Conservation (phyloP, 2,888 invertebrate genomes). For the Troides oblongomaculatus region DNA sequence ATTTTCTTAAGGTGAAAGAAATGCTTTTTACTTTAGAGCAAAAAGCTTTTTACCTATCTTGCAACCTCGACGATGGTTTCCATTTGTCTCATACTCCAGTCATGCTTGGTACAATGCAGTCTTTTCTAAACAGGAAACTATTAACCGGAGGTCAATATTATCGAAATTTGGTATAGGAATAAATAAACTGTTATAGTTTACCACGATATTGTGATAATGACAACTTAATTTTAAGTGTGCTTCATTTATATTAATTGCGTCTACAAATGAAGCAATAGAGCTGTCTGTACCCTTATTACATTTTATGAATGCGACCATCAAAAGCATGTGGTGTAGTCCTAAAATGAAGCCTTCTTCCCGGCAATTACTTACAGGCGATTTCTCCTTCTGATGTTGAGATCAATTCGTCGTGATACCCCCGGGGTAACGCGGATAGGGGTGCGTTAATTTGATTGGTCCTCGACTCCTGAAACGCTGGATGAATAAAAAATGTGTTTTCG, state of each 20-base stretch:
- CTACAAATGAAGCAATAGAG: slow-evolving; percentile 22
- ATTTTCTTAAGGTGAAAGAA: too few species aligned
- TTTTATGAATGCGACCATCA: slow-evolving; percentile 16
- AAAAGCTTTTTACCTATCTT: too few species aligned
- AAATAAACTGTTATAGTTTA: not conserved
- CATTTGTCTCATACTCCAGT: too few species aligned
- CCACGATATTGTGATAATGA: not conserved
- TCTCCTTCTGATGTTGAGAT: slow-evolving; percentile 15
- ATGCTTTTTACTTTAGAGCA: too few species aligned
- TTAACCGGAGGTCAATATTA: too few species aligned
- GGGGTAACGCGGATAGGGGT: slow-evolving; percentile 16
- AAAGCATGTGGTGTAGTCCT: slow-evolving; percentile 19
- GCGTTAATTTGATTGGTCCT: slow-evolving; percentile 25
- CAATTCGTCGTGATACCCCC: slow-evolving; percentile 8
- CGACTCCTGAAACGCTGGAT: slow-evolving; percentile 17
- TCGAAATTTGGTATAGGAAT: not conserved
- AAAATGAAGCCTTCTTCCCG: slow-evolving; percentile 12
- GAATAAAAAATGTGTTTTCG: slow-evolving; percentile 28
- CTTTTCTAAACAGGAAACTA: too few species aligned
- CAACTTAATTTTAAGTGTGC: not conserved
- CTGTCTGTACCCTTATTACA: slow-evolving; percentile 10
- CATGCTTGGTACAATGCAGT: too few species aligned
- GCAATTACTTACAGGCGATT: slow-evolving; percentile 23
- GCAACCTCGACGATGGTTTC: too few species aligned
- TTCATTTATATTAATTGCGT: not conserved